Conservation (phyloP, 2,113 vertebrate genomes). For the Cettia cetti region DNA sequence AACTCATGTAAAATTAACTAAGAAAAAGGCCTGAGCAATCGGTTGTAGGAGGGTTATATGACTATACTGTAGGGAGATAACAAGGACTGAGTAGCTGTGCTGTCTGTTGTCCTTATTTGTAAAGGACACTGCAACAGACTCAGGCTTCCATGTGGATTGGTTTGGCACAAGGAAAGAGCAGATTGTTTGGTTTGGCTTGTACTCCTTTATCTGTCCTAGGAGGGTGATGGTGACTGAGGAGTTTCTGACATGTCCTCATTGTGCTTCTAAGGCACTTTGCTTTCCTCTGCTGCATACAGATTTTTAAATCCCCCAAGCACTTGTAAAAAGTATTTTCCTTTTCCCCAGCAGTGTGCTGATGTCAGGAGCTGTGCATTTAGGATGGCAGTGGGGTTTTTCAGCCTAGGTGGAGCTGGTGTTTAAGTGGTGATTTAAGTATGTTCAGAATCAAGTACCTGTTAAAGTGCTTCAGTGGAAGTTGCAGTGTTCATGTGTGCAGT, state of each 20-base stretch:
- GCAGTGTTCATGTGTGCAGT: fast-evolving
- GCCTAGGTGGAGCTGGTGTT: not conserved
- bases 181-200: not conserved
- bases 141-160: not conserved
- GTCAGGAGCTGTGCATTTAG: not conserved
- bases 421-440: not conserved
- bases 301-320: fast-evolving
- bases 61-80: not conserved
- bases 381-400: not conserved
- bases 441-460: not conserved
- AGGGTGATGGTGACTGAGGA: not conserved
- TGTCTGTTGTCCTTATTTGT: not conserved
- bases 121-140: not conserved
- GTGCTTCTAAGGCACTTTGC: not conserved
- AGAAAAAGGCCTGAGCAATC: not conserved
- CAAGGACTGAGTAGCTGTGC: not conserved
- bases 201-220: not conserved
- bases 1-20: not conserved
- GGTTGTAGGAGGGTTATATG: not conserved
- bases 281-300: not conserved
- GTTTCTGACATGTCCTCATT: not conserved
- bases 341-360: not conserved
- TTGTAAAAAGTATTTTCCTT: fast-evolving
- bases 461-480: not conserved
- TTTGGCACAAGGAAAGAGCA: not conserved